phyloP scores from a whole-genome alignment of 2,113 vertebrate genomes.

The Zeus faber region DNA sequence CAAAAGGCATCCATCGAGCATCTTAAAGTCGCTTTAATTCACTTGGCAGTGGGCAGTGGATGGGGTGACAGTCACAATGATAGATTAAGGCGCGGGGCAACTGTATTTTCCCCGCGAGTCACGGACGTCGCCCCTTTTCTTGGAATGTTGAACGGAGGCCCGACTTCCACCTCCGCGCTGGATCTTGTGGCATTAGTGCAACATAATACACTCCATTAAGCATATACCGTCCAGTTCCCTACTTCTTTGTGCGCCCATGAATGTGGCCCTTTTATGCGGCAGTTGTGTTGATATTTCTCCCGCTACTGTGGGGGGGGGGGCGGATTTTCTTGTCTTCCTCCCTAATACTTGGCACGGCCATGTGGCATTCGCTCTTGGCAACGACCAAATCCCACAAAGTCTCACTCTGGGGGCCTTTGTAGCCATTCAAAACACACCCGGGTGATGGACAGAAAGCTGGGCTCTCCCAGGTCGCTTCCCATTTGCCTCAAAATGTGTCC shows the following conservation, averaged over 20 bases:
- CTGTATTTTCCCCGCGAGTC: slow-evolving; percentile 57
- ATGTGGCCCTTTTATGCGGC: slow-evolving; percentile 68
- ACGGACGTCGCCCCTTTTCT: slow-evolving; percentile 54
- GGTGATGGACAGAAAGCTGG: slow-evolving; percentile 65
- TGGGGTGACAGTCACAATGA: slow-evolving; percentile 57
- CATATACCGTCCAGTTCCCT: slow-evolving; percentile 38
- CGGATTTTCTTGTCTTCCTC: slow-evolving; percentile 59
- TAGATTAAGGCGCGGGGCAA: slow-evolving; percentile 56
- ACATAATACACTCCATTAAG: slow-evolving; percentile 54
- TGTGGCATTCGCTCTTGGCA: slow-evolving; percentile 64
- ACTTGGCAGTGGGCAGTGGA: slow-evolving; percentile 56
- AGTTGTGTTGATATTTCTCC: slow-evolving; percentile 72
- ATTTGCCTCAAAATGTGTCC: slow-evolving; percentile 46
- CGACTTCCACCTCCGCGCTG: slow-evolving; percentile 52
- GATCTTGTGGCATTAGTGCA: slow-evolving; percentile 43
- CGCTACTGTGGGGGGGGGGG: slow-evolving; percentile 37
- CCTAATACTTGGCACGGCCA: slow-evolving; percentile 59
- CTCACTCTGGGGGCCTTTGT: slow-evolving; percentile 61
- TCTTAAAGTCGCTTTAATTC: slow-evolving; percentile 65
- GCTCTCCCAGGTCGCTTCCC: slow-evolving; percentile 50
- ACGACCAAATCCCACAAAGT: slow-evolving; percentile 61
- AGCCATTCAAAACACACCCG: slow-evolving; percentile 45
- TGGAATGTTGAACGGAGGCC: slow-evolving; percentile 46
- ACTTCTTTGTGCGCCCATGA: slow-evolving; percentile 63
- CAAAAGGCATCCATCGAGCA: slow-evolving; percentile 65